These are phyloP conservation scores for Acanthosepion esculentum DNA, from an alignment of 2,888 invertebrate genomes.

Conservation along the genomic window DNA sequence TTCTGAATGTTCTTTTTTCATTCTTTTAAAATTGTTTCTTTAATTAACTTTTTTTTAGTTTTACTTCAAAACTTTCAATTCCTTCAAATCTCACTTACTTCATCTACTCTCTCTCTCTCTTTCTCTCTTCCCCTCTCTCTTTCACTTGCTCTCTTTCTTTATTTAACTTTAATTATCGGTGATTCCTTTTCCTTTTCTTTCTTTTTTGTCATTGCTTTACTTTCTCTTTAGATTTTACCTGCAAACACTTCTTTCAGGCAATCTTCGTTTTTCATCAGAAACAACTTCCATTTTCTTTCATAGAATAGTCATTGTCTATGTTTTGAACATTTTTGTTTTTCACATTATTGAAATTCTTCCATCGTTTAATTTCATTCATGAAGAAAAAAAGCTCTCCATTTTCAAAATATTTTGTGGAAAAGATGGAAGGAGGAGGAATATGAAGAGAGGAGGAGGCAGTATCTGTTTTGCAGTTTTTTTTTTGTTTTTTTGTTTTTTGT, in stretches of 20 bases:
- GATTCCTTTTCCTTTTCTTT: not conserved
- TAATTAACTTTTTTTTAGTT: not conserved
- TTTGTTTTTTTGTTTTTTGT: not conserved
- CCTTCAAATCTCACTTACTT: no score
- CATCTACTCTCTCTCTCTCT: not conserved
- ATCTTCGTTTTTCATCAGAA: not conserved
- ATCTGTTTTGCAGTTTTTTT: not conserved
- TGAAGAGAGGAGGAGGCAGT: not conserved
- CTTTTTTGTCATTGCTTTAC: not conserved
- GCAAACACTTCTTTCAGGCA: not conserved
- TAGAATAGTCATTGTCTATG: not conserved
- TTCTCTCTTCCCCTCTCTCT: not conserved
- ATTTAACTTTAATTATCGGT: not conserved
- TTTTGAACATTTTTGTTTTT: not conserved
- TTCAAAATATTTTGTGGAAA: not conserved
- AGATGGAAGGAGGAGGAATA: no score
- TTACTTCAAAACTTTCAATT: not conserved
- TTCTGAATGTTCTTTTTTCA: not conserved
- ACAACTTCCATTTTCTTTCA: not conserved
- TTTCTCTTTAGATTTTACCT: not conserved
- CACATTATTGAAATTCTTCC: not conserved
- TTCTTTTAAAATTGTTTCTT: not conserved
- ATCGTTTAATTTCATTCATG: not conserved
- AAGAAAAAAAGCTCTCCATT: not conserved
- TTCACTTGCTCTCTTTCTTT: not conserved